These are phyloP conservation scores for Rhinolophus sinicus DNA, from an alignment of 2,113 vertebrate genomes.

Conservation along the genomic window DNA sequence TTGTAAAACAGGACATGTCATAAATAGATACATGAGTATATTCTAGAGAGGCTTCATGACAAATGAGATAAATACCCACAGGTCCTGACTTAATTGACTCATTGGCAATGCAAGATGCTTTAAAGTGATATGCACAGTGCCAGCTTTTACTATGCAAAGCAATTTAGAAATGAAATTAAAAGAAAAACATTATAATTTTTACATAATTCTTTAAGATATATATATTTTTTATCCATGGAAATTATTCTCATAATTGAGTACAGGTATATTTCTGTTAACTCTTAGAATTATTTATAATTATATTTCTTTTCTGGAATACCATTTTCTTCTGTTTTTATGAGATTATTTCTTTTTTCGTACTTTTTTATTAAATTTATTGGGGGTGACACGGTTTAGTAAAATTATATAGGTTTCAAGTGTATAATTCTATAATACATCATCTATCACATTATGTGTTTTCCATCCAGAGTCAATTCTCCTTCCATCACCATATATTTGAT, in stretches of 20 bases:
- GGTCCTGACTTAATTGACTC: constrained; percentile 54
- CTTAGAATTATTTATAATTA: neutral
- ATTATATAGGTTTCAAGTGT: no score
- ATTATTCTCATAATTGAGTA: neutral
- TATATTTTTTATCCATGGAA: neutral
- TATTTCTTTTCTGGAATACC: no score
- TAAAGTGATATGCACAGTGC: neutral
- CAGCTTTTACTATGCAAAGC: constrained; percentile 21
- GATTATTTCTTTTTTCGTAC: no score
- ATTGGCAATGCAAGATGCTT: constrained; percentile 36
- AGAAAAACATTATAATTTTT: neutral
- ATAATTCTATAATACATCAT: no score
- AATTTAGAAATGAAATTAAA: constrained; percentile 35
- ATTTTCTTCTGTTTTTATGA: no score
- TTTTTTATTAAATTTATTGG: no score
- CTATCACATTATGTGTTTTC: no score
- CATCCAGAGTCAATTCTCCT: no score
- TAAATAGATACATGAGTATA: neutral
- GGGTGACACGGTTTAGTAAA: no score
- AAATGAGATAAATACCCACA: constrained; percentile 13
- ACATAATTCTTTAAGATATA: neutral
- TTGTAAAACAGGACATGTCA: neutral
- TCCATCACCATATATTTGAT: no score
- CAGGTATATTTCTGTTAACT: neutral
- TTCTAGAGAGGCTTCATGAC: constrained; percentile 34